Base-by-base conservation (phyloP, 2,888 invertebrate genomes). In the Sesia bembeciformis region DNA sequence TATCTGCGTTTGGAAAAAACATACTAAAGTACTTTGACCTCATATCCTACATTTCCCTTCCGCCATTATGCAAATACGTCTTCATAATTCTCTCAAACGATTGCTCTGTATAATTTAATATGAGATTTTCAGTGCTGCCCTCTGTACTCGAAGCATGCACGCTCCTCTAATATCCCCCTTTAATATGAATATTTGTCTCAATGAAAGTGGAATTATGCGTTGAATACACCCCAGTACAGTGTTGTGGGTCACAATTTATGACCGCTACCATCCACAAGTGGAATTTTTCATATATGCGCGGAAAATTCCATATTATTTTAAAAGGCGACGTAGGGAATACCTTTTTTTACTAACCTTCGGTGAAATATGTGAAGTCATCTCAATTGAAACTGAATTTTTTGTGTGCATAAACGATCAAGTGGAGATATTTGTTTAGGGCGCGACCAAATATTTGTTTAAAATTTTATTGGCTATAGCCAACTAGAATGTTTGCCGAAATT, bases 161-260 rank as follows among this genome's bases (percentile, higher is more conserved):
- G 68, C 71, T 62, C 58, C 62, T 66, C 67, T 79, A 77, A 78
- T 77, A 78, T 70, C 68, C 75, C 5, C 68, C 63, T 66, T 59
- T 81, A 78, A 78, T 82, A 82, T 78, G 83, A 79, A 83, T 85
- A 87, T 88, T 88, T 85, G 87, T 87, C 84, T 86, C 86, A 86
- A 86, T 85, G 83, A 84, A 86, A 86, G 82, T 70, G 76, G 79
- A 84, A 85, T 86, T 86, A 86, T 76, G 81, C 76, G 68, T 64
- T 60, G 66, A 69, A 72, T 74, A 75, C 76, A 74, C 76, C 78
- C 78, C 72, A 53, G 54, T 66, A 57, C 57, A 50, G 58, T 58
- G 66, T 73, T 72, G 69, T 69, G 78, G 78, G 74, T 76, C 78
- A 76, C 74, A 70, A 84, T 84, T 80, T 84, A 84, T 82, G 72